A percentile compares a stretch with the other conserved stretches of the same genome.
Conservation (phyloP, 2,797 vertebrate species). For the Sylvilagus floridanus region DNA sequence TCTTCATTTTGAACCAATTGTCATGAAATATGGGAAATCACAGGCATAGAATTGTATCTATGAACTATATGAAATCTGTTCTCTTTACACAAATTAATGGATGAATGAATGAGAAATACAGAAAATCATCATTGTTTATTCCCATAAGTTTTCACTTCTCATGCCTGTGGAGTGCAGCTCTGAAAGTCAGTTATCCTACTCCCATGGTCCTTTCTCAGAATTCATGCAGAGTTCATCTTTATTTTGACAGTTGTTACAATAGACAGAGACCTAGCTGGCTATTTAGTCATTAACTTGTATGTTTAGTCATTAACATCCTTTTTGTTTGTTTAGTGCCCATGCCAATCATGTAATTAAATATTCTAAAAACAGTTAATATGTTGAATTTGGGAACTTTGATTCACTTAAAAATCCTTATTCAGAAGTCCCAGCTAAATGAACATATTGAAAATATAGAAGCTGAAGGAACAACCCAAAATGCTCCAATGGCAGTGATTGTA, state of each 20-base stretch:
- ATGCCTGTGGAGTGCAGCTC: not conserved
- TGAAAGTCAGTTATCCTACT: not conserved
- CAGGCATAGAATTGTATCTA: no score
- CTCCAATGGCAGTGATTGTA: not conserved
- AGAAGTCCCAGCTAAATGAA: not conserved
- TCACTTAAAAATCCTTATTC: slow-evolving; percentile 6
- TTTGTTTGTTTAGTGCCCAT: not conserved
- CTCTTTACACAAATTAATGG: no score
- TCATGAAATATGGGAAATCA: not conserved
- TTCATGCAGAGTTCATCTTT: not conserved
- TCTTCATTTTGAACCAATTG: not conserved
- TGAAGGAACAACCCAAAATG: not conserved
- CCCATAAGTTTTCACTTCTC: not conserved
- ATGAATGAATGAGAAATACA: no score
- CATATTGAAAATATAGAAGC: not conserved
- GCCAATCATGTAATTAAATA: not conserved
- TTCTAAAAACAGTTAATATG: not conserved
- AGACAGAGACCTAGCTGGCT: not conserved
- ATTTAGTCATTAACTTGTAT: not conserved
- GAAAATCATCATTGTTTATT: not conserved
- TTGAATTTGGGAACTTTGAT: not conserved
- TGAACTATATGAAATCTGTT: no score
- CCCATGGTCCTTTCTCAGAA: not conserved
- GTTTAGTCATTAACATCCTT: not conserved
- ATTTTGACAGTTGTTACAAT: not conserved